Conservation (phyloP, 2,113 vertebrate species). For the Penelope pileata region DNA sequence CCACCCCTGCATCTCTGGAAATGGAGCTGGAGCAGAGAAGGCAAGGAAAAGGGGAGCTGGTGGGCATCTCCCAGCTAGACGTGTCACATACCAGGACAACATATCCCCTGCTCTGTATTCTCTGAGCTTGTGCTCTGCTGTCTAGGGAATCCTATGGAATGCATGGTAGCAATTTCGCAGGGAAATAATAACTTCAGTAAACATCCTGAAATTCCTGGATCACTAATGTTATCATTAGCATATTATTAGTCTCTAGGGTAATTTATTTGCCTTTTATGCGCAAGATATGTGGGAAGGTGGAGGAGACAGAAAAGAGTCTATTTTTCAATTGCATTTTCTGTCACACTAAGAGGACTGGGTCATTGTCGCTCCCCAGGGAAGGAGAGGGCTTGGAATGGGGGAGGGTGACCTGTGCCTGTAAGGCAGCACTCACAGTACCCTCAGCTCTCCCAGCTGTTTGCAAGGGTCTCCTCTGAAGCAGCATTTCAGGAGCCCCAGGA, state of each 20-base stretch:
- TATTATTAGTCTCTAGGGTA: slow-evolving; percentile 45
- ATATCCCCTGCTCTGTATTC: slow-evolving; percentile 9
- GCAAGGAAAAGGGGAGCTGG: background rate
- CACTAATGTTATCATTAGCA: slow-evolving; percentile 22
- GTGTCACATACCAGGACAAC: background rate
- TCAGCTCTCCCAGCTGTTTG: background rate
- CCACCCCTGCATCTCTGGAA: slow-evolving; percentile 39
- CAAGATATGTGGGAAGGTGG: background rate
- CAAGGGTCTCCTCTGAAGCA: background rate
- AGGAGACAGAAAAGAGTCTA: slow-evolving; percentile 3
- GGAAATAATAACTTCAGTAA: slow-evolving; percentile 61
- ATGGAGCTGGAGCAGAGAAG: background rate
- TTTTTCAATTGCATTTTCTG: slow-evolving; percentile 3
- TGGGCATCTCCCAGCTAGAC: slow-evolving; percentile 13
- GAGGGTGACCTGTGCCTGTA: background rate
- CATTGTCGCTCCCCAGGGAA: background rate
- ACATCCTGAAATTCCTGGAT: slow-evolving; percentile 35
- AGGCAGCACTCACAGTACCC: background rate
- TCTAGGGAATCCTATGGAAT: slow-evolving; percentile 22
- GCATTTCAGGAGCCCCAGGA: background rate
- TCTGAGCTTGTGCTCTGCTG: background rate
- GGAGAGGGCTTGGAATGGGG: background rate
- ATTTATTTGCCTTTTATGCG: slow-evolving; percentile 32
- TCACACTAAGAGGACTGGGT: background rate
- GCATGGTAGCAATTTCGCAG: slow-evolving; percentile 43